Base-by-base conservation (phyloP, 1,140 invertebrate genomes). In the Drosophila kohkoa region DNA sequence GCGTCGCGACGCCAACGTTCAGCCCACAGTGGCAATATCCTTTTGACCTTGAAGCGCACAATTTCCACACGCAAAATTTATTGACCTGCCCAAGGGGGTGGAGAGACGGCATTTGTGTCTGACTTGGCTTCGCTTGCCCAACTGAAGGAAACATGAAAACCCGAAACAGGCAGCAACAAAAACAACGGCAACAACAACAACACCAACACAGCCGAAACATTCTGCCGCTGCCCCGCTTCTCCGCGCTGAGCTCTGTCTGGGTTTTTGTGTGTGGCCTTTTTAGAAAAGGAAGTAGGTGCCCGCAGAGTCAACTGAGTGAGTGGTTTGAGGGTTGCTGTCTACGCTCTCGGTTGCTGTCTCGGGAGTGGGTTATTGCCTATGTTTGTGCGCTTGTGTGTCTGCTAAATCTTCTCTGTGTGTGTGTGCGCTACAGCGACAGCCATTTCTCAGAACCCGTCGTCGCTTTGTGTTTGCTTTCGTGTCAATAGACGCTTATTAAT, bases 61-160 rank as follows among this genome's bases (percentile, higher is more conserved):
- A 91, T 91, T 90, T 85, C 81, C 90, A 86, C 78, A 88, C 90
- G 79, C 76, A 88, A 82, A 91, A 91, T 92, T 91, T 92, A 92
- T 88, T 92, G 90, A 92, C 90, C 90, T 62, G 59, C 35, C 58
- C 7, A 41, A 51, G 1, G 32, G 4, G 32, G 5, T 8, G 1
- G 1, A 5, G 52, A 1, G 15, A 2, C 41, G 49, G 55, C 20
- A 43, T 55, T 66, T 65, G 81, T 82, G 35, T 54, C 49, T 32
- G 80, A 64, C 66, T 82, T 82, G 79, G 80, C 80, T 79, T 79
- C 80, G 66, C 16, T 38, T 15, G 51, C 13, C 13, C 54, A 41
- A 30, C 54, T 20, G 35, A 57, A 57, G 35, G 54, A 41, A 54
- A 32, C 28, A 54, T 54, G 28, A 54, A 57, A 57, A 41, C 11